Evolutionary conservation across 2,888 invertebrate genomes (phyloP).

Genomic region (Chaetogeoica ovagalla): DNA sequence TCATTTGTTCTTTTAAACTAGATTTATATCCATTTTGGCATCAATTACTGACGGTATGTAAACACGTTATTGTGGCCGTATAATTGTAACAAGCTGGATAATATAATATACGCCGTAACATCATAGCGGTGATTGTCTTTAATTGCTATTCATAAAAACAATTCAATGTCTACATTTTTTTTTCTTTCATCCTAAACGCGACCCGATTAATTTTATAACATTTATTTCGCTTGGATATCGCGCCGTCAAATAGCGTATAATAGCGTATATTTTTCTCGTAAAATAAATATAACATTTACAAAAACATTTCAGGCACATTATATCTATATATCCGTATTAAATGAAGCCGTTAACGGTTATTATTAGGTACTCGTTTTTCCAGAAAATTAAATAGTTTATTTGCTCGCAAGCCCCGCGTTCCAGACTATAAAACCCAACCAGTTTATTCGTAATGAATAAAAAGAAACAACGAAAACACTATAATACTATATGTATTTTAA

Average conservation of each 20-base stretch:
- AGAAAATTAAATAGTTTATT: slow-evolving; percentile 26
- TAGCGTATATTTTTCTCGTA: not conserved
- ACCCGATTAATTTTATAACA: not conserved
- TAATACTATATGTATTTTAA: not conserved
- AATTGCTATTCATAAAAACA: no score
- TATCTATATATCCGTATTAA: slow-evolving; percentile 22
- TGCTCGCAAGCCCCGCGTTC: not conserved
- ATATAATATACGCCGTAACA: no score
- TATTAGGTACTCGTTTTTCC: slow-evolving; percentile 26
- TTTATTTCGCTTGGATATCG: not conserved
- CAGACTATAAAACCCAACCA: slow-evolving; percentile 41
- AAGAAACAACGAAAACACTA: slow-evolving; percentile 4
- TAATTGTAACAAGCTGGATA: no score
- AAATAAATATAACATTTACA: slow-evolving; percentile 1
- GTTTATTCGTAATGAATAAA: slow-evolving; percentile 42
- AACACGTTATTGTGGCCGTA: no score
- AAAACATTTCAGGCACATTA: not conserved
- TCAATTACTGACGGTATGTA: no score
- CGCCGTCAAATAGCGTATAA: no score
- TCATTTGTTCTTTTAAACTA: no score
- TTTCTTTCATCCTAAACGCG: not conserved
- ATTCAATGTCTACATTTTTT: not conserved
- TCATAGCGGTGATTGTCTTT: not conserved
- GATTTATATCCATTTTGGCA: no score
- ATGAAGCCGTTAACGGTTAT: slow-evolving; percentile 42